Evolutionary conservation across 1,140 invertebrate genomes (phyloP).

Genomic region (Homalodisca vitripennis): DNA sequence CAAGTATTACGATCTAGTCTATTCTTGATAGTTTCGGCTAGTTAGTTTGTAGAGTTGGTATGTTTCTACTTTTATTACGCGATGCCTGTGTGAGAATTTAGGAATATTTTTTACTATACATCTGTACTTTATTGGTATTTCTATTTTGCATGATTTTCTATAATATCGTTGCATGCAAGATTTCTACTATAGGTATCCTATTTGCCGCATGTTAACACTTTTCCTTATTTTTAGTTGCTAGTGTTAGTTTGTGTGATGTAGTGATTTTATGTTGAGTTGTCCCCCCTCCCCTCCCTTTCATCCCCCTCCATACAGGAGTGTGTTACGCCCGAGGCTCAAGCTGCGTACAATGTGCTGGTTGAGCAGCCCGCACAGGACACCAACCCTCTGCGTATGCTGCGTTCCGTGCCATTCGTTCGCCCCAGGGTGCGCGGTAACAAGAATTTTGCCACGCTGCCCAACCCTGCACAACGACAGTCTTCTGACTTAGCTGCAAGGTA

Average conservation of each 20-base stretch:
- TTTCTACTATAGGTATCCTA: background rate
- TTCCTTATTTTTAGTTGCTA: conserved; percentile 39
- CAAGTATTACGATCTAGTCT: background rate
- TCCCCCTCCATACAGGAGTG: conserved; percentile 58
- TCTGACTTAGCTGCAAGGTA: too few relatives aligned
- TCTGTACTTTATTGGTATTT: background rate
- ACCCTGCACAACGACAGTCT: too few relatives aligned
- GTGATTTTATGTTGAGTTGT: conserved; percentile 44
- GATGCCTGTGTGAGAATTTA: background rate
- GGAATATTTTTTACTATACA: background rate
- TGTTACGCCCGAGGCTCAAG: conserved; percentile 79
- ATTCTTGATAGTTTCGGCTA: background rate
- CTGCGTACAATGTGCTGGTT: conserved; percentile 89
- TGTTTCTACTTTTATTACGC: conserved; percentile 24
- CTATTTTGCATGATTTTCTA: background rate
- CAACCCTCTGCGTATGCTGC: conserved; percentile 64
- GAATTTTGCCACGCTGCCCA: conserved; percentile 36
- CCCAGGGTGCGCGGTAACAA: conserved; percentile 60
- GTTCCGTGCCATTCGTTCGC: conserved; percentile 61
- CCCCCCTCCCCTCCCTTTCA: conserved; percentile 47
- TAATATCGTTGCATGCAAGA: too few relatives aligned
- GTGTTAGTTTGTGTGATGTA: conserved; percentile 41
- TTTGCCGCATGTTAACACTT: background rate
- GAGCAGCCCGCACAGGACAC: conserved; percentile 56
- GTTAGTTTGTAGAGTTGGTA: conserved; percentile 10